Evolutionary conservation across 2,797 vertebrate genomes (phyloP), one percentile per base, ranked within the genome.

Genomic region (Anabas testudineus): DNA sequence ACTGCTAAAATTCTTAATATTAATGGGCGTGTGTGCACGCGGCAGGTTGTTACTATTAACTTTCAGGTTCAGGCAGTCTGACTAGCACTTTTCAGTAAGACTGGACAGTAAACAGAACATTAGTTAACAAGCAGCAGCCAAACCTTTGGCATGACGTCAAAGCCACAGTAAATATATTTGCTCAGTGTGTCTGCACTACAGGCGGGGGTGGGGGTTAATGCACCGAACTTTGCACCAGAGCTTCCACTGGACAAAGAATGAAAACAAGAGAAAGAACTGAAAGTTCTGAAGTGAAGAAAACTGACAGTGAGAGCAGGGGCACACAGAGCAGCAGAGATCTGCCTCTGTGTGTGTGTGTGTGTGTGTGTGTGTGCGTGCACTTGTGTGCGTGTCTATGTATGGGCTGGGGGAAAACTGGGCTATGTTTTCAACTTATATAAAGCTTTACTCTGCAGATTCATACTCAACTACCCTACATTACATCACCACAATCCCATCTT

Each of bases 161-260:
- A 47, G 49, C 62, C 51, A 57, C 47, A 52, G 42, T 28, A 15
- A 51, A 52, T 62, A 22, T 78, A 73, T 81, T 81, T 76, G 54
- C 56, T 67, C 66, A 51, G 43, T 30, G 56, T 37, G 64, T 71
- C 9, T 30, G n/a, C n/a, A n/a, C 14, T 41, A 46, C 57, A 28
- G 57, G 28, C 58, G 22, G 62, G 51, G 54, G 36, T 63, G 54
- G 55, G 42, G 52, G 54, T 67, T 19, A 58, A 80, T 55, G 58
- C 42, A 41, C 4, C 75, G 74, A 68, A 83, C 88, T 86, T 86
- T 88, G 77, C 39, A 54, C 76, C 42, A n/a, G 24, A 55, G 45
- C 43, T 67, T 74, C 22, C 34, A 56, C 55, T 42, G 41, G 22
- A 26, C 45, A 67, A 39, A 64, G 45, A 41, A 53, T 68, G 48